Percentiles rank a stretch among this genome's conserved stretches.
Conservation (phyloP, 2,888 invertebrate species). For the Dugesia japonica region DNA sequence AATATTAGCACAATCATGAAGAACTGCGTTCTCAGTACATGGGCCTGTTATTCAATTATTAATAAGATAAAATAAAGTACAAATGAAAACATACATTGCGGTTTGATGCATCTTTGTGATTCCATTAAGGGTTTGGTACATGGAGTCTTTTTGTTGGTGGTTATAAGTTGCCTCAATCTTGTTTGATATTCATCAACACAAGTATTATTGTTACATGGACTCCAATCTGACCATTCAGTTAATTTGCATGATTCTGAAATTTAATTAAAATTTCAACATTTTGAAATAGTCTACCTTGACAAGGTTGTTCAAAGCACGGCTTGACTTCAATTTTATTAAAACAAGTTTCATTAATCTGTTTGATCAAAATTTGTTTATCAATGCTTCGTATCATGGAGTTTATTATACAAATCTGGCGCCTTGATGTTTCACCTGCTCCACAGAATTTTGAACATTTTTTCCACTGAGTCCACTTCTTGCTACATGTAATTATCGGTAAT, state of each 20-base stretch:
- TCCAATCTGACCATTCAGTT: constrained; percentile 6
- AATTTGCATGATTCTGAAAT: constrained; percentile 2
- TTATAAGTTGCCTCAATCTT: neutral
- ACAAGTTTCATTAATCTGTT: neutral
- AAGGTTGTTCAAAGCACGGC: neutral
- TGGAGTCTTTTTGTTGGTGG: neutral
- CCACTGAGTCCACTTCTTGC: neutral
- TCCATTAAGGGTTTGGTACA: constrained; percentile 4
- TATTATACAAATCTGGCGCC: neutral
- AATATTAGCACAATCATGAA: constrained; percentile 5
- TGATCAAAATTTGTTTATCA: constrained; percentile 4
- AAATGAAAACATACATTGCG: constrained; percentile 9
- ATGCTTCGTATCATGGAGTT: neutral
- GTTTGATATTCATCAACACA: neutral
- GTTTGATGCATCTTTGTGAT: neutral
- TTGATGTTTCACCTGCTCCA: constrained; percentile 2
- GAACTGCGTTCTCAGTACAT: neutral
- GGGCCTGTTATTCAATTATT: neutral
- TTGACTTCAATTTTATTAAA: neutral
- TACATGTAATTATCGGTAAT: neutral
- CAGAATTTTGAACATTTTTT: constrained; percentile 1
- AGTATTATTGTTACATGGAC: neutral
- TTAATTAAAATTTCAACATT: neutral
- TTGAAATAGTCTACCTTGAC: neutral
- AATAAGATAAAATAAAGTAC: no score